A percentile compares a stretch with the other conserved stretches of the same genome.
Evolutionary conservation across 2,113 vertebrate species (phyloP).

Genomic region (Lynx canadensis): DNA sequence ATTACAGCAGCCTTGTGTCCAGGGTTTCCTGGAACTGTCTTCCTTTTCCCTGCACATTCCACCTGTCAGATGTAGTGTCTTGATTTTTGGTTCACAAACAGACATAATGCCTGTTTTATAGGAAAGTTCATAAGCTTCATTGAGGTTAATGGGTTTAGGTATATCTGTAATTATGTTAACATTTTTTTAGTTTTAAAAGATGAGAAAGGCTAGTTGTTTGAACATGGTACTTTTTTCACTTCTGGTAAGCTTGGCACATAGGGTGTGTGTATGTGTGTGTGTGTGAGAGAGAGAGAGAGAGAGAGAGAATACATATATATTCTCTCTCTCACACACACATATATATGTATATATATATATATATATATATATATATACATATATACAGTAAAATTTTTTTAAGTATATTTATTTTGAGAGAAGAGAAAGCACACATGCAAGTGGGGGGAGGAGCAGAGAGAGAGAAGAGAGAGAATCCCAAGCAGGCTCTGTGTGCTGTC

Average conservation of each 20-base stretch:
- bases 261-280: neutral
- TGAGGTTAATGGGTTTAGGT: neutral
- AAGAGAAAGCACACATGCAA: too few relatives aligned
- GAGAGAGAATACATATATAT: too few relatives aligned
- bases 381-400: neutral
- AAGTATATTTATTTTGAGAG: too few relatives aligned
- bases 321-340: too few relatives aligned
- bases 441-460: too few relatives aligned
- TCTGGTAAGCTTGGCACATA: neutral
- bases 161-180: neutral
- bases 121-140: neutral
- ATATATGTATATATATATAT: too few relatives aligned
- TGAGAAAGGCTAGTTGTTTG: neutral
- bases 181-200: slow-evolving; percentile 7
- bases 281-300: neutral
- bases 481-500: too few relatives aligned
- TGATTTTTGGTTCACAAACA: slow-evolving; percentile 20
- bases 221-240: neutral
- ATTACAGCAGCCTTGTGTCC: neutral
- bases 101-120: neutral
- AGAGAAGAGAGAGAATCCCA: too few relatives aligned
- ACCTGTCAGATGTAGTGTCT: neutral
- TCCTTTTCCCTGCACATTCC: neutral
- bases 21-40: neutral
- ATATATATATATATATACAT: neutral